These are phyloP conservation scores for Huso huso DNA, from an alignment of 2,797 vertebrate genomes.

Conservation along the genomic window DNA sequence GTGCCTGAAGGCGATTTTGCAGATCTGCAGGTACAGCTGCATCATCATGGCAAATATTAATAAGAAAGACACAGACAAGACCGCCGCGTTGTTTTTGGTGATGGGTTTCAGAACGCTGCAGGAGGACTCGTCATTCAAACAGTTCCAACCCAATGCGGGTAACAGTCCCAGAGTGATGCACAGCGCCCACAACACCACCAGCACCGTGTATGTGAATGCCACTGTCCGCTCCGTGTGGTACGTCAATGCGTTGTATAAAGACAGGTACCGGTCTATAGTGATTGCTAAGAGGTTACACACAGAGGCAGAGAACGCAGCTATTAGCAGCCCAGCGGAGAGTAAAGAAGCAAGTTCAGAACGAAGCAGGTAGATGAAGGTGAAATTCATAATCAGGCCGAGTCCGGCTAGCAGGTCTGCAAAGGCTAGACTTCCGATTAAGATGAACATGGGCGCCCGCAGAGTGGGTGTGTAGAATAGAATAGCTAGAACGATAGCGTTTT, in stretches of 20 bases:
- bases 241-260: conserved; percentile 82
- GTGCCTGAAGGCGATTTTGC: conserved; percentile 80
- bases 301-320: conserved; percentile 81
- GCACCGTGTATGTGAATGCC: conserved; percentile 70
- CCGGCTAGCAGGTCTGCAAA: conserved; percentile 77
- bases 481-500: conserved; percentile 81
- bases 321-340: conserved; percentile 66
- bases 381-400: conserved; percentile 77
- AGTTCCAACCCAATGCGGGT: conserved; percentile 84
- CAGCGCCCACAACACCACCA: conserved; percentile 67
- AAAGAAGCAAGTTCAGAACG: conserved; percentile 66
- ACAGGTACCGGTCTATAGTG: conserved; percentile 84
- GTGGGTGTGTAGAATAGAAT: conserved; percentile 77
- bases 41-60: conserved; percentile 81
- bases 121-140: conserved; percentile 58
- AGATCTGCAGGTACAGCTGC: conserved; percentile 88
- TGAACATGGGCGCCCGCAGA: conserved; percentile 74
- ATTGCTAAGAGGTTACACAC: conserved; percentile 80
- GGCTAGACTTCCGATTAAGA: conserved; percentile 79
- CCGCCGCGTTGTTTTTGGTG: conserved; percentile 76
- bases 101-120: conserved; percentile 81
- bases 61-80: conserved; percentile 74
- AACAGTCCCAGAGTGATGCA: conserved; percentile 67
- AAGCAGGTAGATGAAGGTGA: conserved; percentile 53
- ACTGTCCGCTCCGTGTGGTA: conserved; percentile 80